phyloP scores from a whole-genome alignment of 1,140 invertebrate species.

The Eubasilissa regina region DNA sequence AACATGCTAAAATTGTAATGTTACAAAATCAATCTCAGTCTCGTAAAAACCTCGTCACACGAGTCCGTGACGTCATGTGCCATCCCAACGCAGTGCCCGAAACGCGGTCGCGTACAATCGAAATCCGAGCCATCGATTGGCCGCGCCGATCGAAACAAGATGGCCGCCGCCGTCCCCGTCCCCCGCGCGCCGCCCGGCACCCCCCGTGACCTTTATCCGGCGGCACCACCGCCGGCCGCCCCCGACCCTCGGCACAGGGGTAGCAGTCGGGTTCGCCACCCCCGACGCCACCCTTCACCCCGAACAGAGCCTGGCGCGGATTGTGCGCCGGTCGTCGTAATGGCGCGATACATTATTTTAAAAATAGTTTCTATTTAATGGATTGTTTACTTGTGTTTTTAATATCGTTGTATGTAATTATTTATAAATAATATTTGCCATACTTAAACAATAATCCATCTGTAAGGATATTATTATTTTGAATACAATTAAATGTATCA shows the following conservation, averaged over 20 bases:
- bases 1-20: too few relatives aligned
- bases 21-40: too few relatives aligned
- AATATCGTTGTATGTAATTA: too few relatives aligned
- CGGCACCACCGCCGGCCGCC: slow-evolving; percentile 28
- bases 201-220: slow-evolving; percentile 20
- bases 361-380: too few relatives aligned
- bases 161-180: slow-evolving; percentile 32
- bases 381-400: too few relatives aligned
- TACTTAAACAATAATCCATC: too few relatives aligned
- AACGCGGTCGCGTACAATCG: slow-evolving; percentile 25
- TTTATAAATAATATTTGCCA: too few relatives aligned
- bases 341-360: too few relatives aligned
- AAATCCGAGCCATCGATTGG: slow-evolving; percentile 50
- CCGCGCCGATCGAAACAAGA: slow-evolving; percentile 37
- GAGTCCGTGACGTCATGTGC: not conserved
- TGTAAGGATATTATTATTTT: too few relatives aligned
- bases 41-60: too few relatives aligned
- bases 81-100: not conserved
- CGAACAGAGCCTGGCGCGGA: not conserved
- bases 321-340: not conserved
- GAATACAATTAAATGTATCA: too few relatives aligned
- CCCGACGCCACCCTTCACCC: not conserved
- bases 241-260: not conserved
- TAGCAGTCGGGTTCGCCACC: not conserved
- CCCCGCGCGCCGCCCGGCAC: slow-evolving; percentile 10